These are phyloP conservation scores for Gastrophryne carolinensis DNA, from an alignment of 2,797 vertebrate species.

Conservation along the genomic window DNA sequence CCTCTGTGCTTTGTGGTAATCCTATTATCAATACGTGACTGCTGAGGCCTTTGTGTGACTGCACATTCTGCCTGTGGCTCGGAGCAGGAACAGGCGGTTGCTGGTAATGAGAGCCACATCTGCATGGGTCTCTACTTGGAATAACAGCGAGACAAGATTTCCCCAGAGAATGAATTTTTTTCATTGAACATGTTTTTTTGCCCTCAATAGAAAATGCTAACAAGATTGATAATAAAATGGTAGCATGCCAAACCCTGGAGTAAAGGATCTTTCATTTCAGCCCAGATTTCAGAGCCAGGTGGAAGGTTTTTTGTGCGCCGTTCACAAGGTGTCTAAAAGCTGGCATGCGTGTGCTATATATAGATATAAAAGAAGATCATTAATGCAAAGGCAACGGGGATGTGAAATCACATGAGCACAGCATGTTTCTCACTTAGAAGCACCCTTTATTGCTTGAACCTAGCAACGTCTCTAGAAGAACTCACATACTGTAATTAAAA, in stretches of 20 bases:
- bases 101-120: constrained; percentile 17
- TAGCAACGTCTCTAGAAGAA: neutral
- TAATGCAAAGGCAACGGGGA: constrained; percentile 16
- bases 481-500: neutral
- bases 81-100: neutral
- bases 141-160: constrained; percentile 16
- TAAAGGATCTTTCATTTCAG: neutral
- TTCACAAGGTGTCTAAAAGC: neutral
- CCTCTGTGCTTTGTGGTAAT: neutral
- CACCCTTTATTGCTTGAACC: neutral
- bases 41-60: neutral
- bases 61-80: constrained; percentile 15
- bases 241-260: neutral
- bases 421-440: neutral
- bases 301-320: neutral
- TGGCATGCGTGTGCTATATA: constrained; percentile 22
- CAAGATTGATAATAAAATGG: constrained; percentile 41
- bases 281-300: neutral
- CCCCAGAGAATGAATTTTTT: neutral
- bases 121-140: constrained; percentile 34
- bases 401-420: constrained; percentile 4
- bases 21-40: neutral
- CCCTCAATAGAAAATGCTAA: constrained; percentile 5
- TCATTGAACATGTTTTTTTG: constrained; percentile 36
- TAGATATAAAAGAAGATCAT: constrained; percentile 15